Percentiles rank a stretch among this genome's conserved stretches.
phyloP scores from a whole-genome alignment of 2,113 vertebrate species.

The Nannospalax galili region DNA sequence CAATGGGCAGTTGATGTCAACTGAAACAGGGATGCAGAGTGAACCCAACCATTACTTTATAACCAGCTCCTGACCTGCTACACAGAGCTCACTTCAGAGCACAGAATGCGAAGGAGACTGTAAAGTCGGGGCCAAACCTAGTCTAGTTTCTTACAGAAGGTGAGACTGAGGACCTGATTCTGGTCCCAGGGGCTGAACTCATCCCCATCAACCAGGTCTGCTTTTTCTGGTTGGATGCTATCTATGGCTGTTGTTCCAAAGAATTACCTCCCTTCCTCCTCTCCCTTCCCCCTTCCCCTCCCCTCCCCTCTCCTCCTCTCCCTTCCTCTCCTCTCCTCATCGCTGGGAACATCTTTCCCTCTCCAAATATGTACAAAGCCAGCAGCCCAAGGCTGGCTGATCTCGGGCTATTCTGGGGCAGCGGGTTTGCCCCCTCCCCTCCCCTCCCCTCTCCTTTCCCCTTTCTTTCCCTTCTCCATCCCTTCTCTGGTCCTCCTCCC shows the following conservation, averaged over 20 bases:
- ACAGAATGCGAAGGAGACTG: no score
- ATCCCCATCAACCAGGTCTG: neutral
- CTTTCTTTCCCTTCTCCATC: no score
- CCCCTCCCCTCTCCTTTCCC: no score
- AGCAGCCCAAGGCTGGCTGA: slow-evolving; percentile 85
- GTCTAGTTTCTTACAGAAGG: no score
- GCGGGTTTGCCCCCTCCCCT: no score
- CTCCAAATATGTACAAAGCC: slow-evolving; percentile 92
- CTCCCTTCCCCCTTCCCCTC: neutral
- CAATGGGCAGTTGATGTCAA: neutral
- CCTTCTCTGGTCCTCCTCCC: no score
- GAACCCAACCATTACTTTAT: neutral
- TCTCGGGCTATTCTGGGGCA: slow-evolving; percentile 94
- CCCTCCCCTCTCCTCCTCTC: neutral
- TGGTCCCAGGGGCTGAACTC: neutral
- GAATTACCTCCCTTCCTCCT: neutral
- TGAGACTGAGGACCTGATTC: neutral
- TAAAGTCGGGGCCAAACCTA: no score
- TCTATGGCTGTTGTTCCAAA: neutral
- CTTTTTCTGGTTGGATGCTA: neutral
- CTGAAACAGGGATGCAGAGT: neutral
- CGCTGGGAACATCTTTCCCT: slow-evolving; percentile 72
- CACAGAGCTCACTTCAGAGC: neutral
- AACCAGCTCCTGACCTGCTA: neutral
- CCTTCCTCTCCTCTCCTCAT: neutral